Evolutionary conservation across 1,140 invertebrate genomes (phyloP).

Genomic region (Drosophila carrolli): DNA sequence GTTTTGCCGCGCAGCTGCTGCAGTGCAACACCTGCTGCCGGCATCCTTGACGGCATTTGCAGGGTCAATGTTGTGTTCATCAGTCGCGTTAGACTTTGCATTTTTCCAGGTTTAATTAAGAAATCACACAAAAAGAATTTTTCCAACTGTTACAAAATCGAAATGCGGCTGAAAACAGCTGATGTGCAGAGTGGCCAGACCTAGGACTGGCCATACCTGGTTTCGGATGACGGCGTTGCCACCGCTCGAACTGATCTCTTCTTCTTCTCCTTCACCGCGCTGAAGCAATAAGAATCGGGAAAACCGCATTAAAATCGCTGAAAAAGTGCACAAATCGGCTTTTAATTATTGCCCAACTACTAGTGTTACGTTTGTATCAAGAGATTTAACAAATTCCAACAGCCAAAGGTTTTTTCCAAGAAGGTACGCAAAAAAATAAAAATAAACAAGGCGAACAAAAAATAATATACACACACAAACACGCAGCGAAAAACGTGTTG

Average conservation of each 20-base stretch:
- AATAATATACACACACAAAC: conserved; percentile 81
- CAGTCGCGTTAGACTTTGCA: conserved; percentile 74
- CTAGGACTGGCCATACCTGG: background rate
- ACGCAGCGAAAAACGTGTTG: conserved; percentile 79
- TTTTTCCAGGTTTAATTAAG: conserved; percentile 42
- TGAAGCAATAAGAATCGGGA: conserved; percentile 77
- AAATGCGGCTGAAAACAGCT: conserved; percentile 23
- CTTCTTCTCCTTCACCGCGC: conserved; percentile 64
- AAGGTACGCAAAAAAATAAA: conserved; percentile 73
- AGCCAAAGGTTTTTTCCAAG: conserved; percentile 31
- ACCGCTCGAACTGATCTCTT: conserved; percentile 22
- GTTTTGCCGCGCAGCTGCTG: conserved; percentile 69
- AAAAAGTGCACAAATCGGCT: conserved; percentile 63
- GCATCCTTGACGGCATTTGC: conserved; percentile 15
- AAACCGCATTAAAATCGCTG: conserved; percentile 72
- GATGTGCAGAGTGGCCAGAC: conserved; percentile 5
- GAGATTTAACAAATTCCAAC: conserved; percentile 23
- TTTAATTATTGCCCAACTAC: conserved; percentile 44
- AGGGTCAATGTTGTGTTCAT: conserved; percentile 52
- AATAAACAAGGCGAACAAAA: conserved; percentile 80
- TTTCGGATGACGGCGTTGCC: conserved; percentile 4
- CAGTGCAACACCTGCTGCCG: conserved; percentile 3
- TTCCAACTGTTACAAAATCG: conserved; percentile 66
- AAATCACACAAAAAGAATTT: background rate
- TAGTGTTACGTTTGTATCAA: conserved; percentile 28